Conservation (phyloP, 2,888 invertebrate genomes). For the Tricholauxania praeusta region DNA sequence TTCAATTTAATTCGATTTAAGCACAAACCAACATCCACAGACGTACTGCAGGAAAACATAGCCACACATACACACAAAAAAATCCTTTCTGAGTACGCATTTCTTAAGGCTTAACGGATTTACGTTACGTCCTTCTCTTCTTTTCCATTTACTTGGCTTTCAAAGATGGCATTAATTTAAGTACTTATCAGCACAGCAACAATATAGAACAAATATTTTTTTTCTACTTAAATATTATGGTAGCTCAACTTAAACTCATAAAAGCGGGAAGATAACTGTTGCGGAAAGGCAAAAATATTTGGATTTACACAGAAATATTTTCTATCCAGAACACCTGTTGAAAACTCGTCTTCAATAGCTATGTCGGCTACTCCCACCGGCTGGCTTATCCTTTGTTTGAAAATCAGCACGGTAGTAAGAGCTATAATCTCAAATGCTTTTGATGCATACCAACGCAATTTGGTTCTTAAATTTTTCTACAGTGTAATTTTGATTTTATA, state of each 20-base stretch:
- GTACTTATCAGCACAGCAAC: background rate
- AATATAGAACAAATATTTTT: background rate
- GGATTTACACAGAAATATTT: background rate
- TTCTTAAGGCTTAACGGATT: slow-evolving; percentile 10
- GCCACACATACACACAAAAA: background rate
- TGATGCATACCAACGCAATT: background rate
- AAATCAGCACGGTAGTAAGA: background rate
- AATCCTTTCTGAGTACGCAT: background rate
- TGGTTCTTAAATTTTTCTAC: background rate
- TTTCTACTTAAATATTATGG: background rate
- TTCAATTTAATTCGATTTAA: slow-evolving; percentile 6
- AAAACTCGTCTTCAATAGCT: too few relatives aligned
- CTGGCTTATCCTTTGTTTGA: background rate
- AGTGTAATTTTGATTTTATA: background rate
- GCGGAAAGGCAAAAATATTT: background rate
- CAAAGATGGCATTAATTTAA: slow-evolving; percentile 19
- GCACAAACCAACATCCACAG: background rate
- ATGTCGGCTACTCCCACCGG: background rate
- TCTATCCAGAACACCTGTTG: background rate
- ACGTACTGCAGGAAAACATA: background rate
- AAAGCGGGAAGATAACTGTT: too few relatives aligned
- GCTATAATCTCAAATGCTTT: background rate
- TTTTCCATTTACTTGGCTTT: background rate
- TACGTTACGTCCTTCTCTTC: background rate
- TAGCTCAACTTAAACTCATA: too few relatives aligned